phyloP scores from a whole-genome alignment of 1,140 invertebrate species.

The Drosophila leontia region DNA sequence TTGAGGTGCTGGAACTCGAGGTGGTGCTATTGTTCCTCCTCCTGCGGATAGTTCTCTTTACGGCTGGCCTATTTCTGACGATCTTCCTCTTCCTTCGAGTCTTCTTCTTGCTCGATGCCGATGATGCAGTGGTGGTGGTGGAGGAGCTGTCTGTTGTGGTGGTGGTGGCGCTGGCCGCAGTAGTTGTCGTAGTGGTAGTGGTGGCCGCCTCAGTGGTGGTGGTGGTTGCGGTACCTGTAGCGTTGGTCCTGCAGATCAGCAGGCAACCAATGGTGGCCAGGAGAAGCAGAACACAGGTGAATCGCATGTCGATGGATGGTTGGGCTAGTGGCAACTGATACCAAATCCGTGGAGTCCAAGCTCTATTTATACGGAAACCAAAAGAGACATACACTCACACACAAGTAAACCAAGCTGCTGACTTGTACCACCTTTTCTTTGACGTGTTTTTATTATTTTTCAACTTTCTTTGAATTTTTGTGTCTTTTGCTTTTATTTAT shows the following conservation, averaged over 20 bases:
- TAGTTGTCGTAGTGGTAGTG: neutral
- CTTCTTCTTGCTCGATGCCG: neutral
- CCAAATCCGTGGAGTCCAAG: neutral
- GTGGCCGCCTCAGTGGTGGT: constrained; percentile 5
- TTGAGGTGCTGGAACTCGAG: neutral
- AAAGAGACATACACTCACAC: neutral
- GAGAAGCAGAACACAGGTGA: neutral
- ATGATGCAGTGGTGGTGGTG: neutral
- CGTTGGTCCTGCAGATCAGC: neutral
- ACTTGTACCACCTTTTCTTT: neutral
- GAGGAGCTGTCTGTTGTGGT: neutral
- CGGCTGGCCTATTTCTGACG: neutral
- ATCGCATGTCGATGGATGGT: constrained; percentile 2
- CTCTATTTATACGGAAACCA: constrained; percentile 2
- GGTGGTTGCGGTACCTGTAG: neutral
- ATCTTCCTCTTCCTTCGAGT: rapidly evolving
- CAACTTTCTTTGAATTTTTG: neutral
- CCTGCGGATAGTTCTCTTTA: neutral
- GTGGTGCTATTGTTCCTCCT: neutral
- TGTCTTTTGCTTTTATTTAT: neutral
- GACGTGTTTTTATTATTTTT: neutral
- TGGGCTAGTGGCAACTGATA: neutral
- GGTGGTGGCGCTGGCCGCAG: neutral
- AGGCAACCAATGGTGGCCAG: constrained; percentile 7
- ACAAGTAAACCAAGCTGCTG: neutral